phyloP scores from a whole-genome alignment of 2,888 invertebrate genomes.

The Drosophila histrio region DNA sequence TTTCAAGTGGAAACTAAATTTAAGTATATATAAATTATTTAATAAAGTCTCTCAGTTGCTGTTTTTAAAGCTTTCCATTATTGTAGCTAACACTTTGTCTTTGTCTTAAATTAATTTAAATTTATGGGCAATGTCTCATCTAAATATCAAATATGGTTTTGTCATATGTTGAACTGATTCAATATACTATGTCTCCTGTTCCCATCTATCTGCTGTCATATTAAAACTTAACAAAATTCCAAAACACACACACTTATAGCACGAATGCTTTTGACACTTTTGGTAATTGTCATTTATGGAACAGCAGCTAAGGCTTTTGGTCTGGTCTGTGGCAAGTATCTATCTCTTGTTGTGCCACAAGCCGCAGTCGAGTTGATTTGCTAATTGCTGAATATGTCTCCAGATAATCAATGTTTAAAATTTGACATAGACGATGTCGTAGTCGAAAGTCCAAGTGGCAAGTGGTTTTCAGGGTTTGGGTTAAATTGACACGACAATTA shows the following conservation, averaged over 20 bases:
- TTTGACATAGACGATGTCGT: constrained; percentile 69
- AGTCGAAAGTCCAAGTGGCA: constrained; percentile 34
- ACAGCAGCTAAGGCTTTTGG: constrained; percentile 27
- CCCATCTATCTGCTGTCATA: constrained; percentile 71
- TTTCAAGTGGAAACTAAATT: too few relatives aligned
- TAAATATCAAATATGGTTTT: constrained; percentile 28
- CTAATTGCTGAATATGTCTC: constrained; percentile 83
- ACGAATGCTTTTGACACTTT: constrained; percentile 73
- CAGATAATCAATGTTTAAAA: constrained; percentile 83
- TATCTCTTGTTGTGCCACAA: constrained; percentile 26
- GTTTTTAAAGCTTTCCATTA: background rate
- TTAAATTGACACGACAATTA: constrained; percentile 77
- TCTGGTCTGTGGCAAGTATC: constrained; percentile 18
- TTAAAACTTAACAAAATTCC: constrained; percentile 61
- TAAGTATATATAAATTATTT: background rate
- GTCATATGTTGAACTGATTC: constrained; percentile 40
- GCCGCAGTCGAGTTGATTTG: constrained; percentile 82
- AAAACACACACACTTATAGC: constrained; percentile 3
- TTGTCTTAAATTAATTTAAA: background rate
- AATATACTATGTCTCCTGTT: constrained; percentile 52
- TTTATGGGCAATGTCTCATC: background rate
- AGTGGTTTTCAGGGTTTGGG: constrained; percentile 21
- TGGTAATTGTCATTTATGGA: constrained; percentile 72
- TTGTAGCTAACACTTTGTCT: background rate
- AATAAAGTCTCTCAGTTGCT: background rate